phyloP scores from a whole-genome alignment of 1,140 invertebrate species.

The Glossosoma conforme region DNA sequence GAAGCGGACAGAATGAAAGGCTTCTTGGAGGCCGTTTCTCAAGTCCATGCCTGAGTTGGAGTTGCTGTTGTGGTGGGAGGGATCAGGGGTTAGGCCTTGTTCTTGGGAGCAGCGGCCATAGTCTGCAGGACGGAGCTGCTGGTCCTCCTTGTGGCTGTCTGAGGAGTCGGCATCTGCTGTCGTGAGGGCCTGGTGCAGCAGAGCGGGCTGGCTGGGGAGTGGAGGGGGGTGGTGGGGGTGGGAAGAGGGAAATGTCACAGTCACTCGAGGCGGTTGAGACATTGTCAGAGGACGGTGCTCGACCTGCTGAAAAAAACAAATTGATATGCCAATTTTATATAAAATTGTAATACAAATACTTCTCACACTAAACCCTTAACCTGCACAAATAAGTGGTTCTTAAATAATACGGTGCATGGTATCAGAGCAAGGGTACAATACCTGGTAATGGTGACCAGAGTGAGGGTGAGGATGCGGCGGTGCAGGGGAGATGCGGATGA shows the following conservation, averaged over 20 bases:
- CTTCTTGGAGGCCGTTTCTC: conserved; percentile 27
- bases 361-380: too few species aligned
- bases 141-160: conserved; percentile 13
- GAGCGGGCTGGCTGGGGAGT: conserved; percentile 12
- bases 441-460: conserved; percentile 44
- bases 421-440: conserved; percentile 21
- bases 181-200: conserved; percentile 23
- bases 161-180: conserved; percentile 14
- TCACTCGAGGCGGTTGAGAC: conserved; percentile 17
- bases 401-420: not conserved
- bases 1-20: conserved; percentile 21
- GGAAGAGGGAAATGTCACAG: conserved; percentile 16
- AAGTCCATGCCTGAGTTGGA: conserved; percentile 23
- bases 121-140: conserved; percentile 3
- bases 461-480: conserved; percentile 37
- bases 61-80: conserved; percentile 12
- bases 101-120: conserved; percentile 22
- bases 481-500: conserved; percentile 74
- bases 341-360: too few species aligned
- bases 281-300: conserved; percentile 19
- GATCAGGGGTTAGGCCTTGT: conserved; percentile 12
- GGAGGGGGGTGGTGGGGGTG: conserved; percentile 10
- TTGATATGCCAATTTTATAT: not conserved
- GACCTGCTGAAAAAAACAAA: conserved; percentile 16
- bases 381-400: not conserved